Evolutionary conservation across 2,888 invertebrate species (phyloP).

Genomic region (Leptothorax acervorum): DNA sequence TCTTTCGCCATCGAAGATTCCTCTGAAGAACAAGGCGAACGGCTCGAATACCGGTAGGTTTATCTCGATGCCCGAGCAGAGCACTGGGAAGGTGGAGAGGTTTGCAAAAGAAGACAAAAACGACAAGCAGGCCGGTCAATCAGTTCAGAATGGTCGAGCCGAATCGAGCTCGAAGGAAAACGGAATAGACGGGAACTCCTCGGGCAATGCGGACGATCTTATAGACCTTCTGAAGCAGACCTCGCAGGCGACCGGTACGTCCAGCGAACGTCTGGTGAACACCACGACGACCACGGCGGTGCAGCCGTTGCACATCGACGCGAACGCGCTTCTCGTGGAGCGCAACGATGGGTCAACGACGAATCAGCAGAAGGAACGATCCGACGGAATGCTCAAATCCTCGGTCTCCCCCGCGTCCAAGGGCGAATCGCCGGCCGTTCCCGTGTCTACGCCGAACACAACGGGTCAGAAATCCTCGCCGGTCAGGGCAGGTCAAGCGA

Average conservation of each 20-base stretch:
- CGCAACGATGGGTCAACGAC: slow-evolving; percentile 60
- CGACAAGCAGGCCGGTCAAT: slow-evolving; percentile 28
- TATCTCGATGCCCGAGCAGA: slow-evolving; percentile 53
- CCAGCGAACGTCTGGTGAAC: slow-evolving; percentile 80
- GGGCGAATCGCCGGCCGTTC: slow-evolving; percentile 48
- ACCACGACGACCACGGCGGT: slow-evolving; percentile 83
- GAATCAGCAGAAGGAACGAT: slow-evolving; percentile 26
- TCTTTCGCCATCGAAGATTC: slow-evolving; percentile 81
- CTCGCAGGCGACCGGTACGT: slow-evolving; percentile 78
- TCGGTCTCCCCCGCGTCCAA: slow-evolving; percentile 53
- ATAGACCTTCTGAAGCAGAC: slow-evolving; percentile 79
- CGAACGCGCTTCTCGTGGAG: slow-evolving; percentile 74
- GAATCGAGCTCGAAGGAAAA: slow-evolving; percentile 53
- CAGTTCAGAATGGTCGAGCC: slow-evolving; percentile 31
- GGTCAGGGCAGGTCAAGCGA: slow-evolving; percentile 39
- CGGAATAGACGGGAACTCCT: slow-evolving; percentile 52
- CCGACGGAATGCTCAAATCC: slow-evolving; percentile 32
- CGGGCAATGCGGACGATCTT: slow-evolving; percentile 64
- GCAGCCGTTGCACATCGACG: slow-evolving; percentile 82
- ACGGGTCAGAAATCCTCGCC: slow-evolving; percentile 12
- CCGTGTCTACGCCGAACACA: not conserved
- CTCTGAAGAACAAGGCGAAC: slow-evolving; percentile 73
- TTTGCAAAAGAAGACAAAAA: slow-evolving; percentile 48
- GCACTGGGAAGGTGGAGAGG: slow-evolving; percentile 54
- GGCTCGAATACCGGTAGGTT: slow-evolving; percentile 61